phyloP scores from a whole-genome alignment of 1,140 invertebrate species.

The Coboldia fuscipes region DNA sequence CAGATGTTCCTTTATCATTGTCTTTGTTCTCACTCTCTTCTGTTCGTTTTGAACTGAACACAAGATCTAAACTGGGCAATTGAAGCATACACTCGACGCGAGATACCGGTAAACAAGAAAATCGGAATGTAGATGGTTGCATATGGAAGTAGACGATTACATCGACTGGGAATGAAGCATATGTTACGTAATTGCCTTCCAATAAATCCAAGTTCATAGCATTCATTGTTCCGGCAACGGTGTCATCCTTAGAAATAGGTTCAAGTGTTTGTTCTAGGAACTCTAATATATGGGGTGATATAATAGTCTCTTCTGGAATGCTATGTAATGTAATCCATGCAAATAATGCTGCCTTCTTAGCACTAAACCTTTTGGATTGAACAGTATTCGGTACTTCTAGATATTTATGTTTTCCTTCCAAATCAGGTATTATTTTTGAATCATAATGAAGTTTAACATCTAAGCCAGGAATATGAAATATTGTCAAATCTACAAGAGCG shows the following conservation, averaged over 20 bases:
- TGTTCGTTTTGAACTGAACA: conserved; percentile 76
- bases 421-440: conserved; percentile 54
- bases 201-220: conserved; percentile 27
- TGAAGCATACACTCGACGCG: conserved; percentile 91
- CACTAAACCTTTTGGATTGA: conserved; percentile 21
- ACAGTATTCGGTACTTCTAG: too few species aligned
- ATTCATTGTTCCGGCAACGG: conserved; percentile 12
- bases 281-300: conserved; percentile 84
- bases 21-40: conserved; percentile 28
- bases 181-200: conserved; percentile 48
- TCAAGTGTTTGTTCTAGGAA: conserved; percentile 88
- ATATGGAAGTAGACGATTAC: conserved; percentile 97
- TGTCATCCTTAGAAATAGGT: conserved; percentile 52
- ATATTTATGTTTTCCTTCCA: too few species aligned
- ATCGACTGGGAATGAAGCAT: conserved; percentile 92
- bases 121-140: conserved; percentile 88
- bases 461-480: conserved; percentile 86
- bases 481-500: conserved; percentile 55
- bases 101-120: conserved; percentile 88
- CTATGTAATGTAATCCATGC: conserved; percentile 91
- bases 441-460: conserved; percentile 88
- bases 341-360: conserved; percentile 82
- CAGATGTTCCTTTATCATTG: background rate
- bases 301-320: conserved; percentile 87
- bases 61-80: conserved; percentile 82